Evolutionary conservation across 2,797 vertebrate species (phyloP).

Genomic region (Lepilemur ruficaudatus): DNA sequence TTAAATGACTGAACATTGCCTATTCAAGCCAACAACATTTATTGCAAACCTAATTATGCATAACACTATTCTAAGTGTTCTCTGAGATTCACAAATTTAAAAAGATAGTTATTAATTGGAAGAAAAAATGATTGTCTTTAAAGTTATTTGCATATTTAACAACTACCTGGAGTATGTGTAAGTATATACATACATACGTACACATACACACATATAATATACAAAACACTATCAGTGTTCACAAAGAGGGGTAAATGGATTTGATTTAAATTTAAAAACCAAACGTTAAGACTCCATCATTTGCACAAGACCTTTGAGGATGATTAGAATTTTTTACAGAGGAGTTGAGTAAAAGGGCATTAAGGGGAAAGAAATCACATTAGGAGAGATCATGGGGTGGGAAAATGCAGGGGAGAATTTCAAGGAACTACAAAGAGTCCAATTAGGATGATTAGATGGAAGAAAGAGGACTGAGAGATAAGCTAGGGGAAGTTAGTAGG

Average conservation of each 20-base stretch:
- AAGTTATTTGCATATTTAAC: slow-evolving; percentile 50
- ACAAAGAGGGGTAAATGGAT: slow-evolving; percentile 3
- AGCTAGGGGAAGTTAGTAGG: neutral
- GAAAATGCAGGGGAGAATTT: neutral
- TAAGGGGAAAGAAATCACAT: neutral
- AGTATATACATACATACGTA: neutral
- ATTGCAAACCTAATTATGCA: slow-evolving; percentile 39
- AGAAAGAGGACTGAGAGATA: slow-evolving; percentile 1
- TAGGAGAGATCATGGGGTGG: neutral
- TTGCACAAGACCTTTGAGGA: neutral
- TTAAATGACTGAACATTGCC: slow-evolving; percentile 25
- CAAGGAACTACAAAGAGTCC: neutral
- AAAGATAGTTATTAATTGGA: slow-evolving; percentile 1
- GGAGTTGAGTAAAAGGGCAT: neutral
- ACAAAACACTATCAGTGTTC: neutral
- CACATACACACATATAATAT: neutral
- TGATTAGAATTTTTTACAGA: neutral
- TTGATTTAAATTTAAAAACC: neutral
- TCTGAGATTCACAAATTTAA: slow-evolving; percentile 34
- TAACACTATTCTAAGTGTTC: slow-evolving; percentile 42
- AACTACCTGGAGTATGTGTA: slow-evolving; percentile 15
- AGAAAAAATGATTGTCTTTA: neutral
- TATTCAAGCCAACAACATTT: neutral
- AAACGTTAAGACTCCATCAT: neutral
- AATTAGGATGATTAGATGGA: neutral